Base-by-base conservation (phyloP, 2,113 vertebrate species). In the Labrus mixtus region DNA sequence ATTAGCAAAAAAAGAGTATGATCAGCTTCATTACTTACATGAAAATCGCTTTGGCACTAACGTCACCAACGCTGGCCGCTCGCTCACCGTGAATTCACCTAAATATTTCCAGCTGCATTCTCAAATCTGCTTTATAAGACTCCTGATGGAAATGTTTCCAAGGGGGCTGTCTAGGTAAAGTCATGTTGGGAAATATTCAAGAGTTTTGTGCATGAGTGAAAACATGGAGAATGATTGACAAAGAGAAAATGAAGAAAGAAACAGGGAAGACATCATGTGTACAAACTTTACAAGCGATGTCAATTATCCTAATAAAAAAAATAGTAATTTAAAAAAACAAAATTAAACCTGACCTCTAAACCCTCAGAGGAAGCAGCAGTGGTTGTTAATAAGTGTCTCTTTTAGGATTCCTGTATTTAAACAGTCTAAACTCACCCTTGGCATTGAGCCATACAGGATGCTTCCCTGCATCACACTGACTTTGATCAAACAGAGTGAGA, bases 401-500 rank as follows among this genome's bases (percentile, higher is more conserved):
- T 51, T 8, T 1, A 62, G 48, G 39, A 10, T 16, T 33, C 7
- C 56, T 65, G 59, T 57, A 57, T 74, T 76, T 64, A 36, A 43
- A 39, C 53, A 56, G 45, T 51, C 15, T 3, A 37, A 58, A 73
- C 37, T 66, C 54, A 53, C 36, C 48, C 57, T 39, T 57, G 55
- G 68, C n/a, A 3, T 68, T 65, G 48, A 82, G 73, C 69, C 85
- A 37, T 57, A 19, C 15, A 41, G 70, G 64, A 76, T 19, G 39
- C 60, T 55, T 63, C 15, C 19, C 46, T 77, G 50, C 39, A 68
- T 22, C 57, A 39, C 12, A 4, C 20, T 13, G 75, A 23, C 66
- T 86, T 67, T 77, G 84, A 85, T 88, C 77, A 85, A 79, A 79
- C 61, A 70, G 43, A 76, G 19, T 5, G 51, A 68, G 86, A 66